Base-by-base conservation (phyloP, 2,888 invertebrate genomes). In the Spatulosminthurus flaviceps region DNA sequence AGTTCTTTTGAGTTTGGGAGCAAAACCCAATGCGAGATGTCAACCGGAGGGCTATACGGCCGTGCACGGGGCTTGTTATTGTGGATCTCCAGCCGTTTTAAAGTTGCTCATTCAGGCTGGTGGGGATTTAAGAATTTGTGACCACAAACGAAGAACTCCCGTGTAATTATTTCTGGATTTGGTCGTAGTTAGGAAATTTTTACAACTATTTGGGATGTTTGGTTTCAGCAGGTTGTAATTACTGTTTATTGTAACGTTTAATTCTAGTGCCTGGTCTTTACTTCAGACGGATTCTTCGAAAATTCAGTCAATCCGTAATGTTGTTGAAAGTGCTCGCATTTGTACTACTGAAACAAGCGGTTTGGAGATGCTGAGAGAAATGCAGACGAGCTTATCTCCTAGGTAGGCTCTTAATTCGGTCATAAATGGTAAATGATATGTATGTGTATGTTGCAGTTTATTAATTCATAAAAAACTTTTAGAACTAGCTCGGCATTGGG, bases 11-110 rank as follows among this genome's bases (percentile, higher is more conserved):
- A 84, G 86, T 67, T 82, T 87, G 75, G 88, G 88, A 77, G 89
- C 89, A 21, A 87, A 88, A 83, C 88, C 89, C n/a, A 89, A 89
- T 84, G 87, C 87, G 64, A 86, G 87, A 80, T 87, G 87, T 80
- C 85, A 83, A 28, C 81, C 86, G 22, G 85, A 86, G 79, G 88
- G 88, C 1, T 86, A 86, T 80, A 89, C 89, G 0, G 87, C 89
- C 22, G 86, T 88, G 13, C 89, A 89, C 85, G 88, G 86, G 41
- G 88, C 88, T 9, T 87, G 87, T 79, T 88, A 86, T 81, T 83
- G 84, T 64, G 88, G 88, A 1, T 87, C 87, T 81, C 78, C 87
- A 34, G 85, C 86, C 67, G 85, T 87, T 34, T 79, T 89, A 21
- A 85, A 86, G 22, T 83, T 86, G 28, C 84, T 89, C 51, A 84